These are phyloP conservation scores for Desmodus rotundus DNA, from an alignment of 2,113 vertebrate genomes.

Conservation along the genomic window DNA sequence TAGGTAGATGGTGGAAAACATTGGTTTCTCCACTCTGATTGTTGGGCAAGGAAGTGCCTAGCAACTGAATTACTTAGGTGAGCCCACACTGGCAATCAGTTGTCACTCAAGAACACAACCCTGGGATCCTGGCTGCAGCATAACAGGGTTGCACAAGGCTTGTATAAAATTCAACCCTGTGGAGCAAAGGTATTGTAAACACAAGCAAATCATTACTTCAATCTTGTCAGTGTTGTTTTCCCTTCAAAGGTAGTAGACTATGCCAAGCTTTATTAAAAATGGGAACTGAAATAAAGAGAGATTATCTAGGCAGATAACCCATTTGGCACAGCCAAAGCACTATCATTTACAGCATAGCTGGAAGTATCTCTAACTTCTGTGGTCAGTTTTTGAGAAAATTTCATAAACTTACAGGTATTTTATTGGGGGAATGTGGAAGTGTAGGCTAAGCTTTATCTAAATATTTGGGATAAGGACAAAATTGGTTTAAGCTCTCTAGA, in stretches of 20 bases:
- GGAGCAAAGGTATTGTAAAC: not conserved
- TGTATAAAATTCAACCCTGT: not conserved
- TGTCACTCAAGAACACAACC: not conserved
- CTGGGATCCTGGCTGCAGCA: no score
- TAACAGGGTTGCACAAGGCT: not conserved
- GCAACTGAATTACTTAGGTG: not conserved
- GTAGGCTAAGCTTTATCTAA: not conserved
- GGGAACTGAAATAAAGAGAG: not conserved
- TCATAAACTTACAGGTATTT: not conserved
- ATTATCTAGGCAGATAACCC: not conserved
- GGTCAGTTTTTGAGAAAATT: not conserved
- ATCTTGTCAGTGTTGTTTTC: not conserved
- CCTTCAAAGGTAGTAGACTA: not conserved
- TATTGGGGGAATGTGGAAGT: not conserved
- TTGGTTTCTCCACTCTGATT: not conserved
- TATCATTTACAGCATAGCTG: no score
- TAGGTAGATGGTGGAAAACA: not conserved
- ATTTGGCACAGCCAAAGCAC: fast-evolving
- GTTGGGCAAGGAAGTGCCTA: not conserved
- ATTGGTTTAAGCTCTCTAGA: not conserved
- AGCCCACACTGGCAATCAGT: not conserved
- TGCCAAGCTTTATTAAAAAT: not conserved
- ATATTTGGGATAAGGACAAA: not conserved
- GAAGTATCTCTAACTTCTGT: not conserved
- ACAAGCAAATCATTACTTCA: no score